phyloP scores from a whole-genome alignment of 1,140 invertebrate genomes.

The Parapsyche elsis region DNA sequence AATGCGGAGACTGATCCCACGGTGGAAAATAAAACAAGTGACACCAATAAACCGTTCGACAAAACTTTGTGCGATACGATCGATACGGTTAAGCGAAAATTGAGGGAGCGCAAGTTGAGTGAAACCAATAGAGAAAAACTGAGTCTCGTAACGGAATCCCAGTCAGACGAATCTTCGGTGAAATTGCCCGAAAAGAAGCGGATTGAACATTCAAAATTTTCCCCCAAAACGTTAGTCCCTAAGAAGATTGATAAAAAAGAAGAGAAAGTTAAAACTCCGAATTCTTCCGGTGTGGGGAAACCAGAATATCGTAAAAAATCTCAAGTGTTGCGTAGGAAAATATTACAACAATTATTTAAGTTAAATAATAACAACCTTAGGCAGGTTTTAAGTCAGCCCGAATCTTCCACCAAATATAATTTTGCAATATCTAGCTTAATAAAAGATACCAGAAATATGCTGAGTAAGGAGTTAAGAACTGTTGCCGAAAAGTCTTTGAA shows the following conservation, averaged over 20 bases:
- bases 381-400: constrained; percentile 46
- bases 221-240: constrained; percentile 14
- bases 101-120: constrained; percentile 47
- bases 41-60: constrained; percentile 32
- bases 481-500: constrained; percentile 51
- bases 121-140: constrained; percentile 35
- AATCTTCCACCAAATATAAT: constrained; percentile 46
- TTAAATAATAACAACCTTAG: constrained; percentile 48
- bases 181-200: constrained; percentile 48
- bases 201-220: constrained; percentile 51
- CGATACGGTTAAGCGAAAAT: constrained; percentile 51
- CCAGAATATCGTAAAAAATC: constrained; percentile 42
- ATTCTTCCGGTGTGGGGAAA: neutral
- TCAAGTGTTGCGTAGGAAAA: constrained; percentile 50
- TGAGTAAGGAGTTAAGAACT: constrained; percentile 44
- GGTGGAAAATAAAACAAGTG: neutral
- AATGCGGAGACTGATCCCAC: neutral
- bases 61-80: constrained; percentile 47
- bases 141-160: neutral
- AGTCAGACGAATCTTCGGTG: neutral
- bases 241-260: constrained; percentile 50
- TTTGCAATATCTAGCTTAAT: constrained; percentile 49
- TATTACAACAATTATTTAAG: constrained; percentile 53
- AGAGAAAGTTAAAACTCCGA: neutral
- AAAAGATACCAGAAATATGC: constrained; percentile 45